A percentile compares a stretch with the other conserved stretches of the same genome.
Evolutionary conservation across 2,888 invertebrate species (phyloP).

Genomic region (Beris morrisii): DNA sequence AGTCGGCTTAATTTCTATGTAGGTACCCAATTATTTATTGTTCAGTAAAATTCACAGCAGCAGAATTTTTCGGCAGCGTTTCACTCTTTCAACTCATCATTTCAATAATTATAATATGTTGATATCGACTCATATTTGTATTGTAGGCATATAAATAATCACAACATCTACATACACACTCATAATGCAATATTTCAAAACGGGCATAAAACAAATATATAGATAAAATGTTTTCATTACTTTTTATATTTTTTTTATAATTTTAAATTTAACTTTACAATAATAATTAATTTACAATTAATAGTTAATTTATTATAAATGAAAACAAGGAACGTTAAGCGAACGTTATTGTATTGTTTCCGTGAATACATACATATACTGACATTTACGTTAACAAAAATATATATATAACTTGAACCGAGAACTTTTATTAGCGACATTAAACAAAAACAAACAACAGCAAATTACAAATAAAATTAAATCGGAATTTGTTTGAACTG

Average conservation of each 20-base stretch:
- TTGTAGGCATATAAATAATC: too few species aligned
- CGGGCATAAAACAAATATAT: slow-evolving; percentile 33
- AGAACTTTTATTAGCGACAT: neutral
- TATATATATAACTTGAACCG: too few species aligned
- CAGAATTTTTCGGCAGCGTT: too few species aligned
- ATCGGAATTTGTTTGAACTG: neutral
- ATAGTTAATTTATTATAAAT: slow-evolving; percentile 21
- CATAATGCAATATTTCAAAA: slow-evolving; percentile 33
- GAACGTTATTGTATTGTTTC: slow-evolving; percentile 40
- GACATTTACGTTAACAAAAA: too few species aligned
- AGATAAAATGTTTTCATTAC: slow-evolving; percentile 19
- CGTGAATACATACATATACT: slow-evolving; percentile 40
- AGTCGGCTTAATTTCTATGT: too few species aligned
- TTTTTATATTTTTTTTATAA: slow-evolving; percentile 8
- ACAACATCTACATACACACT: slow-evolving; percentile 11
- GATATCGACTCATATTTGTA: too few species aligned
- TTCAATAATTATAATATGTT: too few species aligned
- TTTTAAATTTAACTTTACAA: neutral
- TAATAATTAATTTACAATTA: slow-evolving; percentile 17
- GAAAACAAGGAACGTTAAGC: slow-evolving; percentile 24
- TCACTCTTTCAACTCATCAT: too few species aligned
- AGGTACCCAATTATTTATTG: too few species aligned
- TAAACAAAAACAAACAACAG: neutral
- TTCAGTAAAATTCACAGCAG: too few species aligned
- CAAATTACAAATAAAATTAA: neutral